These are phyloP conservation scores for Dysidea cf. avara DNA, from an alignment of 37 sponge, comb jelly and placozoan species.

Conservation along the genomic window DNA sequence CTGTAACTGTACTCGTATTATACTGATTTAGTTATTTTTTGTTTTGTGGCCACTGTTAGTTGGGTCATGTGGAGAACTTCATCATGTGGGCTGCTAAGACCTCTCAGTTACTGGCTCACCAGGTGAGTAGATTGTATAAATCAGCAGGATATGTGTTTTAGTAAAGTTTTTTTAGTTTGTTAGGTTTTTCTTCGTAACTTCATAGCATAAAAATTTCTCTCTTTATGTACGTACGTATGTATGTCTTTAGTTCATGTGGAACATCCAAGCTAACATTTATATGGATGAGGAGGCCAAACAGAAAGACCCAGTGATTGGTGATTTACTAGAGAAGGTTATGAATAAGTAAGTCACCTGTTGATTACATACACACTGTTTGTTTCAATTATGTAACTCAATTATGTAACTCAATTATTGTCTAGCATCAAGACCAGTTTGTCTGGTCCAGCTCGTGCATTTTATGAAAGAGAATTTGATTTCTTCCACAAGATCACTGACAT, in stretches of 20 bases:
- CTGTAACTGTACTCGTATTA: not conserved
- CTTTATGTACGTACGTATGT: too few species aligned
- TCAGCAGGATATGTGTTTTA: too few species aligned
- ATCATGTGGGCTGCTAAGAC: constrained; percentile 70
- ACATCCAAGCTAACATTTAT: constrained; percentile 95
- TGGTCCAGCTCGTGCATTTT: constrained; percentile 79
- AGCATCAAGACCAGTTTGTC: constrained; percentile 76
- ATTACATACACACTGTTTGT: too few species aligned
- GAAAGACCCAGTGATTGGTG: constrained; percentile 77
- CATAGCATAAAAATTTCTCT: too few species aligned
- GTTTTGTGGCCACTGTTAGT: constrained; percentile 8
- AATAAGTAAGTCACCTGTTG: constrained; percentile 20
- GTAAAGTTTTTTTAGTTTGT: too few species aligned
- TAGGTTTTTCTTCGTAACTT: too few species aligned
- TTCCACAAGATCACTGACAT: constrained; percentile 93
- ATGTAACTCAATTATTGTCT: not conserved
- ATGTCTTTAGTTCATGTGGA: constrained; percentile 83
- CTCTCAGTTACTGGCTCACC: constrained; percentile 91
- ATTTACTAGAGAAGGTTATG: constrained; percentile 34
- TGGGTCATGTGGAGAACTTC: constrained; percentile 75
- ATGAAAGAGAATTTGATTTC: constrained; percentile 91
- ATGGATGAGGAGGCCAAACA: constrained; percentile 83
- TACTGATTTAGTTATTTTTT: not conserved
- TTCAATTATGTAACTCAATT: too few species aligned
- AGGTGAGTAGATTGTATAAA: too few species aligned